phyloP scores from a whole-genome alignment of 1,140 invertebrate genomes.

The Melitaea cinxia region DNA sequence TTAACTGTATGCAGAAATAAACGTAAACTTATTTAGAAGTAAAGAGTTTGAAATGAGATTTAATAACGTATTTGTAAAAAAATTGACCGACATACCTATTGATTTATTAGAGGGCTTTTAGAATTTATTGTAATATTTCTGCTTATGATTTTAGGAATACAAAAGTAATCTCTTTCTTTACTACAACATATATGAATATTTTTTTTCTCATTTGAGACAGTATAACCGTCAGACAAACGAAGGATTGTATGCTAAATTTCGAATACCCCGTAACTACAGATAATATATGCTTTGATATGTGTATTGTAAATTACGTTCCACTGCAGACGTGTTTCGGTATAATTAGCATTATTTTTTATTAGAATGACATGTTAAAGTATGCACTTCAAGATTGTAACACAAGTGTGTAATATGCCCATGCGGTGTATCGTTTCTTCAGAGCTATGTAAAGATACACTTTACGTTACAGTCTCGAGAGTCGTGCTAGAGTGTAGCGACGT shows the following conservation, averaged over 20 bases:
- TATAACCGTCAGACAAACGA: not conserved
- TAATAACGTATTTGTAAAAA: constrained; percentile 22
- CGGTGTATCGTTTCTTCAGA: not conserved
- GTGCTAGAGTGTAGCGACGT: constrained; percentile 22
- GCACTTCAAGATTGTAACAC: constrained; percentile 14
- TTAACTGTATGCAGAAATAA: constrained; percentile 36
- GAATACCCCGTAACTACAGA: constrained; percentile 11
- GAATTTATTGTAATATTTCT: not conserved
- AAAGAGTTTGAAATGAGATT: constrained; percentile 36
- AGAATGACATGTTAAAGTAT: constrained; percentile 19
- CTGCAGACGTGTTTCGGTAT: constrained; percentile 18
- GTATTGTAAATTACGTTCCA: constrained; percentile 23
- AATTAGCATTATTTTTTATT: constrained; percentile 27
- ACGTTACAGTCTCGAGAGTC: constrained; percentile 8
- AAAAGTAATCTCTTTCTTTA: not conserved
- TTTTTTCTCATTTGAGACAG: not conserved
- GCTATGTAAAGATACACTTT: not conserved
- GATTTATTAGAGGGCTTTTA: constrained; percentile 3
- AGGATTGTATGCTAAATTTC: constrained; percentile 13
- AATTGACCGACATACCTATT: not conserved
- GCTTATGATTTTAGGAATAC: not conserved
- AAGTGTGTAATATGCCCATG: not conserved
- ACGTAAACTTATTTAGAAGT: constrained; percentile 14
- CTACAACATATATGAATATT: not conserved
- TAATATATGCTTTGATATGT: constrained; percentile 24